phyloP scores from a whole-genome alignment of 1,140 invertebrate genomes.

The Anoplolepis gracilipes region DNA sequence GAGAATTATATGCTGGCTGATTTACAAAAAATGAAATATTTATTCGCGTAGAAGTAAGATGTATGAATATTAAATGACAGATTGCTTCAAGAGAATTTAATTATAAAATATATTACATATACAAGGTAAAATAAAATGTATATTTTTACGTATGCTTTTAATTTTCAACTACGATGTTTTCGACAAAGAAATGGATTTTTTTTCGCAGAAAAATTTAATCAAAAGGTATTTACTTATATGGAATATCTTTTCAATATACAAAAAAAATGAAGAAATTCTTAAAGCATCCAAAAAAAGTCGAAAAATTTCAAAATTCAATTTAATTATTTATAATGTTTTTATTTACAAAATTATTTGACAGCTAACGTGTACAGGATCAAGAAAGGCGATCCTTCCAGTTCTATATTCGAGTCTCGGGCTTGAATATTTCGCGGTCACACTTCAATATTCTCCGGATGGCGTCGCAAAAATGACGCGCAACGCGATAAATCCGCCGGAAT shows the following conservation, averaged over 20 bases:
- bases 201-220: not conserved
- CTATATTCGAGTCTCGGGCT: not conserved
- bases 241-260: not conserved
- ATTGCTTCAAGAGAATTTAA: not conserved
- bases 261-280: not conserved
- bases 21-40: constrained; percentile 11
- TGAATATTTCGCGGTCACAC: constrained; percentile 2
- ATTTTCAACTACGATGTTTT: not conserved
- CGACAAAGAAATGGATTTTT: not conserved
- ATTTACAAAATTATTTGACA: not conserved
- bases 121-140: not conserved
- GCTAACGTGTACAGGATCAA: too few species aligned
- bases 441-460: not conserved
- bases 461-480: not conserved
- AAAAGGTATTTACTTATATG: not conserved
- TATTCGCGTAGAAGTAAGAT: not conserved
- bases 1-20: constrained; percentile 38
- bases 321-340: not conserved
- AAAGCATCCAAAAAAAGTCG: not conserved
- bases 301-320: not conserved
- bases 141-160: constrained; percentile 1
- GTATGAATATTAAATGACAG: constrained; percentile 12
- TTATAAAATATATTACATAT: constrained; percentile 2
- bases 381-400: not conserved
- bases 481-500: constrained; percentile 12